phyloP scores from a whole-genome alignment of 2,113 vertebrate species.

The Okapia johnstoni region DNA sequence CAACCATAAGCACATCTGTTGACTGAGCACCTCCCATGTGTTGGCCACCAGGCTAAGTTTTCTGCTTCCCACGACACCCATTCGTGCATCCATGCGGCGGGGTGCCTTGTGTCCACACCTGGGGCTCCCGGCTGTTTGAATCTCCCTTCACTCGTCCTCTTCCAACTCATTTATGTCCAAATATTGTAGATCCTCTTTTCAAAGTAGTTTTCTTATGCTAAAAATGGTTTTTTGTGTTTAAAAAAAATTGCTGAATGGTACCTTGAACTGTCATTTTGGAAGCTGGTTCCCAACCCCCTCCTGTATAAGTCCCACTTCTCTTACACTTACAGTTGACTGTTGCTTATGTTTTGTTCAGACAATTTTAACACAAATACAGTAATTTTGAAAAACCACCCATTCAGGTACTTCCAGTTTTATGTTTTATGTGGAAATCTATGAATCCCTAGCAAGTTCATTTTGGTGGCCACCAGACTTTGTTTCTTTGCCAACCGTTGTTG shows the following conservation, averaged over 20 bases:
- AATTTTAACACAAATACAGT: background rate
- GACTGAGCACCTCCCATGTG: background rate
- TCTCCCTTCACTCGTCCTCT: background rate
- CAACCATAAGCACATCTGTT: background rate
- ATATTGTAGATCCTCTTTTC: background rate
- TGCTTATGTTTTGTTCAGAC: background rate
- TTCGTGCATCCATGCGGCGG: fast-evolving
- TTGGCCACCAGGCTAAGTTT: background rate
- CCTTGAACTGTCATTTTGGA: background rate
- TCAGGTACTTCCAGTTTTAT: background rate
- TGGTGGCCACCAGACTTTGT: background rate
- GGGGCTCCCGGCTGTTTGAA: background rate
- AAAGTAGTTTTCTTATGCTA: background rate
- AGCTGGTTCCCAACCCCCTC: background rate
- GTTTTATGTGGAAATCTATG: background rate
- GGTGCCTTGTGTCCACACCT: background rate
- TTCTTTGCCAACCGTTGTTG: background rate
- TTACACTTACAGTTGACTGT: fast-evolving
- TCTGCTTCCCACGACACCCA: background rate
- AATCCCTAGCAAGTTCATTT: background rate
- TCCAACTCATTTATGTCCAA: background rate
- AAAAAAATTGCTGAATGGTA: background rate
- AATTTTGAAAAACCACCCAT: background rate
- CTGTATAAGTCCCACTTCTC: background rate
- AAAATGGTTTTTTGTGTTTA: background rate